Evolutionary conservation across 1,140 invertebrate species (phyloP), one percentile per base, ranked within the genome.

Genomic region (Sinella curviseta): DNA sequence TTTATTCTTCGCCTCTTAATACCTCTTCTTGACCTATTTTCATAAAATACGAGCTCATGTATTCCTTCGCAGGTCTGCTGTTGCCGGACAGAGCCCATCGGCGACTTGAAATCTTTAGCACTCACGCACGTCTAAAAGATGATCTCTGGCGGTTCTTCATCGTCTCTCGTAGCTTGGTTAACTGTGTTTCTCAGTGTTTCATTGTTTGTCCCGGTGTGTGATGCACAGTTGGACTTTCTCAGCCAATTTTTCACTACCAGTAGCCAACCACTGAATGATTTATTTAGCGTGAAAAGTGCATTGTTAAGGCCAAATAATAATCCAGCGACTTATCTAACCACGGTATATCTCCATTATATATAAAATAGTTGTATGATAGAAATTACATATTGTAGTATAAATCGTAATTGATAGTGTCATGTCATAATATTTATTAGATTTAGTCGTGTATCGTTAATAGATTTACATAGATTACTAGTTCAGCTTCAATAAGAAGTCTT

Each of bases 261-360:
- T 14, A 28, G 76, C 24, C 34, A 77, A 17, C 76, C 75, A 39
- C 60, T 77, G 0, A 28, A 28, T n/a, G 67, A 77, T 55, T 55
- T 80, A 24, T 73, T 74, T 39, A 48, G 54, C n/a, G 39, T 74
- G 31, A 74, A 73, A 16, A 39, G 54, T 65, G 74, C 77, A 34
- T 34, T 81, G 8, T 36, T 24, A 39, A 35, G 57, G 8, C 77
- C 34, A 24, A 82, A 54, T 14, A 35, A 78, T 30, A 77, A 79
- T 74, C 78, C 81, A 60, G 78, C 48, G 8, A 77, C 78, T 8
- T 70, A 77, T 55, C 48, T 77, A 8, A 60, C 75, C 20, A 82
- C 81, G 75, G 81, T 82, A 77, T n/a, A n/a, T n/a, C n/a, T n/a
- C n/a, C n/a, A n/a, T n/a, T n/a, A n/a, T n/a, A n/a, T n/a, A n/a